Conservation (phyloP, 2,113 vertebrate species). For the Eudyptes chrysolophus region DNA sequence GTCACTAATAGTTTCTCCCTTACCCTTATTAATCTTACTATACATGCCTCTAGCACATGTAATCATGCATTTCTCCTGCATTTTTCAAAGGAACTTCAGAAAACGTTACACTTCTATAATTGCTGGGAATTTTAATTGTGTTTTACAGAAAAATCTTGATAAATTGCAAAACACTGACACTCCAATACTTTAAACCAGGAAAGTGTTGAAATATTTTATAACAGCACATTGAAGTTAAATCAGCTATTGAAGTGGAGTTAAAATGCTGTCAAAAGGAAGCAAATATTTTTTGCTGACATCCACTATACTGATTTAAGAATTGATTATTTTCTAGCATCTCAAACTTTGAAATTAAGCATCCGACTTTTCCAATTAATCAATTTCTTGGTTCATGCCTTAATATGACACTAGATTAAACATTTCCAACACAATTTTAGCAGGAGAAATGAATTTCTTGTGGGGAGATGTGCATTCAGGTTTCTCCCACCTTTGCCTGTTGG, state of each 20-base stretch:
- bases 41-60: background rate
- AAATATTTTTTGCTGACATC: constrained; percentile 52
- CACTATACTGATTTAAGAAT: constrained; percentile 18
- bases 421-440: background rate
- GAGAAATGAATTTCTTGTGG: background rate
- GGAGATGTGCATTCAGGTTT: background rate
- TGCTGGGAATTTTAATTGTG: constrained; percentile 5
- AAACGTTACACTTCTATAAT: constrained; percentile 10
- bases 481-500: background rate
- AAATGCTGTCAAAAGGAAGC: constrained; percentile 43
- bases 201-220: constrained; percentile 50
- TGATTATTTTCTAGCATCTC: constrained; percentile 19
- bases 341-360: constrained; percentile 11
- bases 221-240: constrained; percentile 52
- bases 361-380: constrained; percentile 13
- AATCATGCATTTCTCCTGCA: background rate
- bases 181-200: background rate
- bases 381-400: constrained; percentile 21
- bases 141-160: background rate
- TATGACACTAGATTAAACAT: background rate
- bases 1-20: constrained; percentile 14
- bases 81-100: constrained; percentile 17
- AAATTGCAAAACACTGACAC: constrained; percentile 18
- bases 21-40: background rate
- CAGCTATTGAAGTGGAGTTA: constrained; percentile 56